Conservation (phyloP, 2,888 invertebrate species). For the Tanytarsus gracilentus region DNA sequence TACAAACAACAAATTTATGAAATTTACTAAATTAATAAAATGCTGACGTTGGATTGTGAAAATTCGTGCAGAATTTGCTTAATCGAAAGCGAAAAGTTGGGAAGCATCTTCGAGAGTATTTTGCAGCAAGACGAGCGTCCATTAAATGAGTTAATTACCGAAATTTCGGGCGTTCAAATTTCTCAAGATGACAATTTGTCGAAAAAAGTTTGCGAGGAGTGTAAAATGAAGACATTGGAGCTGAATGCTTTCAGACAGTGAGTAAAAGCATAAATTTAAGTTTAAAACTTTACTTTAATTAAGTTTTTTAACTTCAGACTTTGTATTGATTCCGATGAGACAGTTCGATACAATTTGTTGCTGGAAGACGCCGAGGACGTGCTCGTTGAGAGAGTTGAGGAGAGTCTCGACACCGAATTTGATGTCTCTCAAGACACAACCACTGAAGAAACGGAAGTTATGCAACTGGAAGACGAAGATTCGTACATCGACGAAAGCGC, state of each 20-base stretch:
- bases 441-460: neutral
- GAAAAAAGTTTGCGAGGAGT: slow-evolving; percentile 19
- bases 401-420: neutral
- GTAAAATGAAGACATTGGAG: neutral
- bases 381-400: neutral
- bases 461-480: neutral
- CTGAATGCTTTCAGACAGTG: slow-evolving; percentile 12
- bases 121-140: neutral
- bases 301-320: no score
- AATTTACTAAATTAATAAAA: neutral
- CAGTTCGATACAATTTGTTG: slow-evolving; percentile 14
- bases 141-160: slow-evolving; percentile 9
- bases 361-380: slow-evolving; percentile 1
- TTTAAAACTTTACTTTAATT: no score
- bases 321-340: slow-evolving; percentile 18
- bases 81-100: neutral
- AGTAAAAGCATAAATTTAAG: no score
- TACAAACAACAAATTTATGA: neutral
- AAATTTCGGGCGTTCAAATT: slow-evolving; percentile 16
- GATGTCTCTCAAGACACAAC: neutral
- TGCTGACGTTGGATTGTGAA: neutral
- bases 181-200: neutral
- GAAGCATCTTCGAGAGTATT: neutral
- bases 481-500: neutral
- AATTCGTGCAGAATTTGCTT: slow-evolving; percentile 19